A percentile compares a stretch with the other conserved stretches of the same genome.
phyloP scores from a whole-genome alignment of 2,113 vertebrate genomes.

The Dromiciops gliroides region DNA sequence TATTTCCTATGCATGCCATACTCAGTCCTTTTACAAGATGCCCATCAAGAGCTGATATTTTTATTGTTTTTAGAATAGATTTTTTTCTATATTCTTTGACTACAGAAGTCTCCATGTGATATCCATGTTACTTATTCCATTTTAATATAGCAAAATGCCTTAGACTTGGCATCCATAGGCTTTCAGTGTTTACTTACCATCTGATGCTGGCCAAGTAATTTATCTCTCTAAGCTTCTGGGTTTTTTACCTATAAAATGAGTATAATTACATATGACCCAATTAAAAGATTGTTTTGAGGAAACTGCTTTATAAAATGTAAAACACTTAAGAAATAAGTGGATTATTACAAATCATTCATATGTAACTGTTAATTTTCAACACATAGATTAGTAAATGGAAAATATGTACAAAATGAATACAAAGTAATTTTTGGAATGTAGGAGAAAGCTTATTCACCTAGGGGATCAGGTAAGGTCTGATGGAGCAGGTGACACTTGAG shows the following conservation, averaged over 20 bases:
- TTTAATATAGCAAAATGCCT: not conserved
- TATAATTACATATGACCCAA: not conserved
- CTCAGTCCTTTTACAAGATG: not conserved
- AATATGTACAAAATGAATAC: not conserved
- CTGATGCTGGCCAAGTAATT: not conserved
- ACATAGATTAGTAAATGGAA: not conserved
- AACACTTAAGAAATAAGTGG: not conserved
- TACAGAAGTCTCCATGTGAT: not conserved
- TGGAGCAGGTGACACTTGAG: not conserved
- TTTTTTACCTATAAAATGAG: not conserved
- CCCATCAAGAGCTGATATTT: not conserved
- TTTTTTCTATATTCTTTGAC: constrained; percentile 28
- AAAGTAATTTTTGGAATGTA: not conserved
- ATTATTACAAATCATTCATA: not conserved
- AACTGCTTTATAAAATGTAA: not conserved
- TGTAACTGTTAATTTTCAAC: not conserved
- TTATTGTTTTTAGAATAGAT: not conserved
- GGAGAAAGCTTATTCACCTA: not conserved
- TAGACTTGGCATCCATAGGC: not conserved
- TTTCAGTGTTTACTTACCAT: not conserved
- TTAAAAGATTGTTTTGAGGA: not conserved
- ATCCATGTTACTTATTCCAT: not conserved
- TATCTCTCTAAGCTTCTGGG: not conserved
- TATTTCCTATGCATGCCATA: not conserved
- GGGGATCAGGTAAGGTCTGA: not conserved